Conservation (phyloP, 2,888 invertebrate genomes). For the Galeruca laticollis region DNA sequence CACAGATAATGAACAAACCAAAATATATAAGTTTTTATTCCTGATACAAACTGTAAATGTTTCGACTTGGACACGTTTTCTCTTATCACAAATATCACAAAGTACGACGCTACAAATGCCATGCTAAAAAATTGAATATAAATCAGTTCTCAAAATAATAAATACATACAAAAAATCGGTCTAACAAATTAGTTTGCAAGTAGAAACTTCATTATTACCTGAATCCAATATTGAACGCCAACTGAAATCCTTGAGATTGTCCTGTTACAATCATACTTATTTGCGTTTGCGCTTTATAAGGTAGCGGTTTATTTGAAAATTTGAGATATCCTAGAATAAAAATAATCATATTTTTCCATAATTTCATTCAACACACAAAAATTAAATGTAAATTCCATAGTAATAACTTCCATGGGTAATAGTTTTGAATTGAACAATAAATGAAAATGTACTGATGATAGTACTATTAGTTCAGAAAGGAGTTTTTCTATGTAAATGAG, state of each 20-base stretch:
- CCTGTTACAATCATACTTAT: slow-evolving; percentile 48
- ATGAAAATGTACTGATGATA: too few relatives aligned
- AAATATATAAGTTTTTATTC: slow-evolving; percentile 74
- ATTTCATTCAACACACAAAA: neutral
- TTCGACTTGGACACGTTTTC: slow-evolving; percentile 79
- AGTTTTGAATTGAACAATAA: too few relatives aligned
- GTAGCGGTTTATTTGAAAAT: slow-evolving; percentile 69
- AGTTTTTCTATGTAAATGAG: too few relatives aligned
- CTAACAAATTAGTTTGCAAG: too few relatives aligned
- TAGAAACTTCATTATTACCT: slow-evolving; percentile 13
- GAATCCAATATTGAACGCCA: slow-evolving; percentile 42
- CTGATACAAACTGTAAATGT: slow-evolving; percentile 79
- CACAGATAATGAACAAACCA: slow-evolving; percentile 79
- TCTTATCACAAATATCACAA: slow-evolving; percentile 73
- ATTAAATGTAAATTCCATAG: too few relatives aligned
- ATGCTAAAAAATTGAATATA: slow-evolving; percentile 67
- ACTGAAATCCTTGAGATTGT: slow-evolving; percentile 23
- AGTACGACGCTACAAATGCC: slow-evolving; percentile 76
- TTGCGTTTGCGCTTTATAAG: slow-evolving; percentile 71
- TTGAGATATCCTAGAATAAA: neutral
- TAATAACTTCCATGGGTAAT: too few relatives aligned
- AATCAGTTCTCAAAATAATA: neutral
- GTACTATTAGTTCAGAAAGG: too few relatives aligned
- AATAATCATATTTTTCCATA: neutral
- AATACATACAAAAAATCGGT: neutral